Conservation (phyloP, 2,888 invertebrate genomes). For the Yponomeuta evonymella region DNA sequence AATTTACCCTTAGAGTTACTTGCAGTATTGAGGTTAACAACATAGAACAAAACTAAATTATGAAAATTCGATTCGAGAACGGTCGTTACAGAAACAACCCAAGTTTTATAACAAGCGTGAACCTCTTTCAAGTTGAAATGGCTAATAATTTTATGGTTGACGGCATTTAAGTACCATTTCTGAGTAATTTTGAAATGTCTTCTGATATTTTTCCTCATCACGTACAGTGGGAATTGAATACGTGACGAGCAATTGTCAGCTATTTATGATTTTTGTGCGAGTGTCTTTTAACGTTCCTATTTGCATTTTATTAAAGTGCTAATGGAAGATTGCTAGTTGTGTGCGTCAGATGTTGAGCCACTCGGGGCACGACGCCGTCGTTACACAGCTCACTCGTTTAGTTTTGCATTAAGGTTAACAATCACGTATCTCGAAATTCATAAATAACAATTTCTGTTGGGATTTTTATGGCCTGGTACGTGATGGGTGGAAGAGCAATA, state of each 20-base stretch:
- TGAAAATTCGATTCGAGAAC: constrained; percentile 9
- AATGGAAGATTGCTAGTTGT: constrained; percentile 20
- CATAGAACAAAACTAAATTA: neutral
- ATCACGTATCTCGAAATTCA: neutral
- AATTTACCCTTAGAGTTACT: neutral
- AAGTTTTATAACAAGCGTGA: constrained; percentile 7
- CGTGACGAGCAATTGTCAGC: constrained; percentile 46
- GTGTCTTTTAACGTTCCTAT: constrained; percentile 41
- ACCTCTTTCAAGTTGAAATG: constrained; percentile 4
- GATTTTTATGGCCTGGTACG: neutral
- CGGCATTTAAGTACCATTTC: constrained; percentile 3
- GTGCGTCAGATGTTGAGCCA: constrained; percentile 12
- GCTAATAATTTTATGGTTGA: constrained; percentile 3
- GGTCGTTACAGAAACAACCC: constrained; percentile 8
- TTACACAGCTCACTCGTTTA: neutral
- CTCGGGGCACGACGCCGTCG: neutral
- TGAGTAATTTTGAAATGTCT: neutral
- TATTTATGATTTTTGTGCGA: constrained; percentile 37
- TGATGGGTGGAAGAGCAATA: neutral
- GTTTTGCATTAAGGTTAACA: neutral
- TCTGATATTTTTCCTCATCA: constrained; percentile 29
- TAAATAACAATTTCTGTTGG: constrained; percentile 1
- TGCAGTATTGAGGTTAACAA: neutral
- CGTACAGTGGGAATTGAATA: constrained; percentile 46
- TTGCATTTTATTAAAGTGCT: constrained; percentile 55